phyloP scores from a whole-genome alignment of 2,797 vertebrate genomes.

The Tadarida brasiliensis region DNA sequence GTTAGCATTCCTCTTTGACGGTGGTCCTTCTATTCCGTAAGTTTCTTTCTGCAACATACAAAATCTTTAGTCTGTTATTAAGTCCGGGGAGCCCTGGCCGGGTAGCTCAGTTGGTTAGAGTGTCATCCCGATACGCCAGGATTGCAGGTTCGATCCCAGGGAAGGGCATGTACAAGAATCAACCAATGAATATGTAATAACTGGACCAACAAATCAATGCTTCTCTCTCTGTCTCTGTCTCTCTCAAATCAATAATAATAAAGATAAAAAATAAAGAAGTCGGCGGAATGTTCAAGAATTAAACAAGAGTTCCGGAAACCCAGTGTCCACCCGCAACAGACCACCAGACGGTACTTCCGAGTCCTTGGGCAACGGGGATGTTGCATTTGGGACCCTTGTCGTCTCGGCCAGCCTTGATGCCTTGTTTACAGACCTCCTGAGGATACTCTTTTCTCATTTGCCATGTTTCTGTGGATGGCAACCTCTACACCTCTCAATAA shows the following conservation, averaged over 20 bases:
- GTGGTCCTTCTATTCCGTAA: not conserved
- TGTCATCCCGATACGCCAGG: not conserved
- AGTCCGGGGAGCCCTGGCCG: not conserved
- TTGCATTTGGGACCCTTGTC: not conserved
- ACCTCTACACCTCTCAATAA: conserved; percentile 74
- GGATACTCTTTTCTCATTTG: conserved; percentile 62
- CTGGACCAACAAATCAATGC: not conserved
- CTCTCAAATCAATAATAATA: not conserved
- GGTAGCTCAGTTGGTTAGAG: not conserved
- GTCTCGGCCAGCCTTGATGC: not conserved
- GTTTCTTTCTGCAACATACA: not conserved
- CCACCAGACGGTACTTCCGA: rapidly evolving
- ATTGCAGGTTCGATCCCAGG: not conserved
- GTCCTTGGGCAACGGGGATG: rapidly evolving
- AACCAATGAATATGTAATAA: not conserved
- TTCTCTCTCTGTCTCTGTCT: not conserved
- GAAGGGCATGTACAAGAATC: not conserved
- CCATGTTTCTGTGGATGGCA: conserved; percentile 74
- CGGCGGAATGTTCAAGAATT: not conserved
- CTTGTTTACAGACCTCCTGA: conserved; percentile 58
- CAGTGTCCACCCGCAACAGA: not conserved
- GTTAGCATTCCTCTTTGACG: not conserved
- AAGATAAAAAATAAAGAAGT: not conserved
- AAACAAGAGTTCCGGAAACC: not conserved
- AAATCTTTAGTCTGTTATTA: not conserved